A percentile compares a stretch with the other conserved stretches of the same genome.
Evolutionary conservation across 1,140 invertebrate species (phyloP).

Genomic region (Drosophila lacteicornis): DNA sequence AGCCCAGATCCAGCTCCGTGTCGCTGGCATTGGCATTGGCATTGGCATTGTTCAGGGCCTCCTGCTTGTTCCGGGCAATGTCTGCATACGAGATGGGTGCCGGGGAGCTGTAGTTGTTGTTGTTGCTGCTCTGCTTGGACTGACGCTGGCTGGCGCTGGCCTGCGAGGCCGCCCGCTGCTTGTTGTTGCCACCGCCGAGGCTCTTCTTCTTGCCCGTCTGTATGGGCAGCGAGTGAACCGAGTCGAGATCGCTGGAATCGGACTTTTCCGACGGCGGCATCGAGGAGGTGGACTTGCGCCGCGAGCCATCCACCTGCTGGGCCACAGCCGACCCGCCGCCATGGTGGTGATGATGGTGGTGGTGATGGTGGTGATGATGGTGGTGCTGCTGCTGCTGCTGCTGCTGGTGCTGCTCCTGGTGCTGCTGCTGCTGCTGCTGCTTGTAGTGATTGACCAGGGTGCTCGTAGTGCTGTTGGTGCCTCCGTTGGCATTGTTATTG

Average conservation of each 20-base stretch:
- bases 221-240: conserved; percentile 90
- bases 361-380: conserved; percentile 48
- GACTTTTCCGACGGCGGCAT: conserved; percentile 90
- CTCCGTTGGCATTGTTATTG: conserved; percentile 9
- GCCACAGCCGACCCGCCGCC: conserved; percentile 22
- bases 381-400: conserved; percentile 34
- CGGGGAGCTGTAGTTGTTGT: conserved; percentile 17
- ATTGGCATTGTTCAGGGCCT: conserved; percentile 47
- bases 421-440: conserved; percentile 36
- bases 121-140: conserved; percentile 34
- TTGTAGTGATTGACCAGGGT: conserved; percentile 10
- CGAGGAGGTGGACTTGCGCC: conserved; percentile 87
- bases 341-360: conserved; percentile 33
- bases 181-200: conserved; percentile 35
- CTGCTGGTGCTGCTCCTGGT: conserved; percentile 38
- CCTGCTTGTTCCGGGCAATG: conserved; percentile 86
- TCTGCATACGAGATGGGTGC: conserved; percentile 88
- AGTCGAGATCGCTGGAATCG: conserved; percentile 89
- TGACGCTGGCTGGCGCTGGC: conserved; percentile 27
- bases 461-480: not conserved
- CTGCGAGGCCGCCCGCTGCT: conserved; percentile 21
- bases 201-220: conserved; percentile 84
- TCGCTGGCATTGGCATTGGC: conserved; percentile 28
- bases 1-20: conserved; percentile 21
- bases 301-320: conserved; percentile 68